phyloP scores from a whole-genome alignment of 1,140 invertebrate genomes.

The Leptestheria dahalacensis region DNA sequence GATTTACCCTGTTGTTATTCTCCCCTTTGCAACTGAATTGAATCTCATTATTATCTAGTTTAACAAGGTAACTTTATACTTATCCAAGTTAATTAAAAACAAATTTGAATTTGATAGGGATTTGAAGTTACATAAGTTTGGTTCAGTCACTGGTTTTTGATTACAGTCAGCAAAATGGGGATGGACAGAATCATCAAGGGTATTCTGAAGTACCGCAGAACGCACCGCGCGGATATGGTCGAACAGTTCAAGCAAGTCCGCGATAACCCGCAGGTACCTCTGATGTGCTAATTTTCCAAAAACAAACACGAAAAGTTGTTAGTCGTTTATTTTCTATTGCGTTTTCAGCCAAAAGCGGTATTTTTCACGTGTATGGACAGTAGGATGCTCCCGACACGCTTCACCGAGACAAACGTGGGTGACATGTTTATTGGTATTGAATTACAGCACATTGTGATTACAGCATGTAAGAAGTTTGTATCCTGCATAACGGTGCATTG shows the following conservation, averaged over 20 bases:
- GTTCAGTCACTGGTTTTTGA: neutral
- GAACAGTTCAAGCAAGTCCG: constrained; percentile 74
- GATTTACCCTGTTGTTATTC: no score
- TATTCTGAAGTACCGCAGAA: constrained; percentile 69
- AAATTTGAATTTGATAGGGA: neutral
- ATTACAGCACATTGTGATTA: no score
- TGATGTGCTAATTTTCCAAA: constrained; percentile 2
- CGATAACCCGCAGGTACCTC: constrained; percentile 72
- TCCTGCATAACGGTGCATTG: constrained; percentile 24
- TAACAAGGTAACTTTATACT: no score
- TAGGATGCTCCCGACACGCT: constrained; percentile 85
- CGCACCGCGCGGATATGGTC: constrained; percentile 66
- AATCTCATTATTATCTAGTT: no score
- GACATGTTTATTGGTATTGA: constrained; percentile 84
- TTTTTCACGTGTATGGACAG: constrained; percentile 97
- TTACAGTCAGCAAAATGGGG: neutral
- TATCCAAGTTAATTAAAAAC: neutral
- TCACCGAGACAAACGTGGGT: constrained; percentile 86
- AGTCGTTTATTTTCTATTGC: neutral
- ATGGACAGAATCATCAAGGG: constrained; percentile 77
- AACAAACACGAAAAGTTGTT: neutral
- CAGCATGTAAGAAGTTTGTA: no score
- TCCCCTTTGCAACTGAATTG: no score
- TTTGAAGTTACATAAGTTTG: no score
- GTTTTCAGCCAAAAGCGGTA: constrained; percentile 74